Conservation (phyloP, 2,113 vertebrate species). For the Notothenia rossii region DNA sequence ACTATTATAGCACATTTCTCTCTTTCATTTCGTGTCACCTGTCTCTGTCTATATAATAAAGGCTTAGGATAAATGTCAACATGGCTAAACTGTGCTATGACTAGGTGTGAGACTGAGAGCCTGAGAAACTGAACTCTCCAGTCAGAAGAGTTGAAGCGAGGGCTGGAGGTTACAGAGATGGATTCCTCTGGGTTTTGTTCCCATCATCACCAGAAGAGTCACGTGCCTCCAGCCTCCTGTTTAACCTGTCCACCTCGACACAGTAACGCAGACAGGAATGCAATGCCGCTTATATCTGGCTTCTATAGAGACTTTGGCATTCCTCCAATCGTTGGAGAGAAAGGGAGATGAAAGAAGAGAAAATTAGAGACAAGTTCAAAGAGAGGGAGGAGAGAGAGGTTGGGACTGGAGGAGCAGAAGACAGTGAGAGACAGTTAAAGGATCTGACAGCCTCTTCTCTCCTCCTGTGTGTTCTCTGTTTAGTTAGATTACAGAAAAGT, state of each 20-base stretch:
- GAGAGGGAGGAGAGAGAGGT: slow-evolving; percentile 7
- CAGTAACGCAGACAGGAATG: slow-evolving; percentile 44
- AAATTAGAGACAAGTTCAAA: slow-evolving; percentile 29
- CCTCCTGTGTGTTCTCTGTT: background rate
- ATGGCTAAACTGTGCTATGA: background rate
- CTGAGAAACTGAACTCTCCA: slow-evolving; percentile 23
- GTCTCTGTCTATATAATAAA: background rate
- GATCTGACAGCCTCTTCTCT: background rate
- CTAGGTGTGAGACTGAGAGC: background rate
- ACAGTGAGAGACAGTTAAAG: background rate
- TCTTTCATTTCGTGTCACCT: background rate
- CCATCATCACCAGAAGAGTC: slow-evolving; percentile 48
- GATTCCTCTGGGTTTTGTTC: slow-evolving; percentile 42
- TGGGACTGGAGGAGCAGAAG: slow-evolving; percentile 11
- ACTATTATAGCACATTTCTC: background rate
- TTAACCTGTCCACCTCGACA: slow-evolving; percentile 39
- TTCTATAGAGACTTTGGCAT: slow-evolving; percentile 26
- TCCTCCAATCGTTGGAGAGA: slow-evolving; percentile 34
- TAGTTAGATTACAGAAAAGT: background rate
- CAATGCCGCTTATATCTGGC: slow-evolving; percentile 30
- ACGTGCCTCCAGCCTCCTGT: slow-evolving; percentile 22
- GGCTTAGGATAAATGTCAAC: background rate
- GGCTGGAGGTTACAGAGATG: slow-evolving; percentile 11
- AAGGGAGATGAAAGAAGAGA: slow-evolving; percentile 42
- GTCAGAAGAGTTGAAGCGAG: background rate